Conservation (phyloP, 2,797 vertebrate species). For the Poecilia wingei region DNA sequence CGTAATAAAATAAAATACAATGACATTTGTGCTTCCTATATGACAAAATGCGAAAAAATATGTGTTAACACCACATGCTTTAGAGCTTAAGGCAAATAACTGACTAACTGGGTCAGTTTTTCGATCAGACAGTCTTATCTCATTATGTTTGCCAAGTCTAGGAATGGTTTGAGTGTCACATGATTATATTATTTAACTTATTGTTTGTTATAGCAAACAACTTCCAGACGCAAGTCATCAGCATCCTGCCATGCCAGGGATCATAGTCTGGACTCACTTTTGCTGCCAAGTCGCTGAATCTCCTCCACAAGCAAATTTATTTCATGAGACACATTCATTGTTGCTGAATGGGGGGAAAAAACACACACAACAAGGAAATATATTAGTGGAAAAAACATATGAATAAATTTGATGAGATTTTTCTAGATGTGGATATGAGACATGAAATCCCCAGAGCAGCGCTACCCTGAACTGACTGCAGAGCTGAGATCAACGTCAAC, state of each 20-base stretch:
- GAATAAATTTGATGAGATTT: not conserved
- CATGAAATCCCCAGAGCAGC: not conserved
- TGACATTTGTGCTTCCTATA: not conserved
- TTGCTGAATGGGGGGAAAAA: slow-evolving; percentile 45
- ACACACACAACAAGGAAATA: slow-evolving; percentile 5
- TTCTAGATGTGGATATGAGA: not conserved
- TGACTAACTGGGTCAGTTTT: too few relatives aligned
- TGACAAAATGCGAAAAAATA: not conserved
- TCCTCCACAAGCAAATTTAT: slow-evolving; percentile 87
- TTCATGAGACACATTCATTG: slow-evolving; percentile 93
- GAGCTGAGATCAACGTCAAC: slow-evolving; percentile 11
- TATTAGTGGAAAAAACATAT: not conserved
- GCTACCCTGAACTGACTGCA: not conserved
- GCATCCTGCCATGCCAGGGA: not conserved
- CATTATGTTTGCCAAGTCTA: slow-evolving; percentile 3
- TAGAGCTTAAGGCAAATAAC: not conserved
- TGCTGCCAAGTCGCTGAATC: slow-evolving; percentile 89
- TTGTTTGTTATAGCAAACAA: not conserved
- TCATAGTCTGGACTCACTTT: slow-evolving; percentile 82
- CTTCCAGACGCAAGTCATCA: not conserved
- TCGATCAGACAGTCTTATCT: not conserved
- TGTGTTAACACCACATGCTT: not conserved
- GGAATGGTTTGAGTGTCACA: not conserved
- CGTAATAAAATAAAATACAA: not conserved
- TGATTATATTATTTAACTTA: not conserved